A percentile compares a stretch with the other conserved stretches of the same genome.
These are phyloP conservation scores for Urocynchramus pylzowi DNA, from an alignment of 2,113 vertebrate genomes.

Conservation along the genomic window DNA sequence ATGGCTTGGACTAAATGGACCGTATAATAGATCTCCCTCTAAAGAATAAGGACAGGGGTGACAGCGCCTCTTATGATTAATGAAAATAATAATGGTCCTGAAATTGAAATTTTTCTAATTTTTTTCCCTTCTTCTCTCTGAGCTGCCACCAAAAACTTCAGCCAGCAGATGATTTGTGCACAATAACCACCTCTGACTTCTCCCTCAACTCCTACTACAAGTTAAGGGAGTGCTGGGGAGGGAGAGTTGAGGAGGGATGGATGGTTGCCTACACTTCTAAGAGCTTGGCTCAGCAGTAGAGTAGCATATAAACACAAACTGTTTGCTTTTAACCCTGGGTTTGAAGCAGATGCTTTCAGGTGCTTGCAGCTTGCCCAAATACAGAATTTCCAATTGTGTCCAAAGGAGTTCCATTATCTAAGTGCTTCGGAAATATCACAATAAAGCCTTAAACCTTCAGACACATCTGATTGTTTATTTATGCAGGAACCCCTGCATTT, in stretches of 20 bases:
- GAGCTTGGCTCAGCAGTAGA: neutral
- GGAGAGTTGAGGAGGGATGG: neutral
- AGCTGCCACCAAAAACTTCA: constrained; percentile 87
- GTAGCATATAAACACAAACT: neutral
- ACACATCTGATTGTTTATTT: neutral
- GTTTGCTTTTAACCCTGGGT: neutral
- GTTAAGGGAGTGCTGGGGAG: constrained; percentile 6
- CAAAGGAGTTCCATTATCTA: neutral
- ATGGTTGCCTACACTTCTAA: constrained; percentile 10
- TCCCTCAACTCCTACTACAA: constrained; percentile 64
- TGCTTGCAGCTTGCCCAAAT: neutral
- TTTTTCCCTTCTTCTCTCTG: constrained; percentile 79
- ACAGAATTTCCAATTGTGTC: neutral
- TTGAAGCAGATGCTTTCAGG: neutral
- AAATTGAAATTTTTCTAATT: constrained; percentile 99
- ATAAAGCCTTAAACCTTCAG: neutral
- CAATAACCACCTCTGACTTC: constrained; percentile 74
- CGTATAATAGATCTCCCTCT: constrained; percentile 99
- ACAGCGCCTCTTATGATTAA: constrained; percentile 97
- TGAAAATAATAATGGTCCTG: constrained; percentile 99
- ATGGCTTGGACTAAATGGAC: constrained; percentile 98
- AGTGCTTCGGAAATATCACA: neutral
- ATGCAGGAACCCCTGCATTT: neutral
- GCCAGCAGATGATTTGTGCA: constrained; percentile 88
- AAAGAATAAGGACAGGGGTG: constrained; percentile 96